Evolutionary conservation across 2,888 invertebrate genomes (phyloP), one percentile per base, ranked within the genome.

Genomic region (Pristionchus fissidentatus): DNA sequence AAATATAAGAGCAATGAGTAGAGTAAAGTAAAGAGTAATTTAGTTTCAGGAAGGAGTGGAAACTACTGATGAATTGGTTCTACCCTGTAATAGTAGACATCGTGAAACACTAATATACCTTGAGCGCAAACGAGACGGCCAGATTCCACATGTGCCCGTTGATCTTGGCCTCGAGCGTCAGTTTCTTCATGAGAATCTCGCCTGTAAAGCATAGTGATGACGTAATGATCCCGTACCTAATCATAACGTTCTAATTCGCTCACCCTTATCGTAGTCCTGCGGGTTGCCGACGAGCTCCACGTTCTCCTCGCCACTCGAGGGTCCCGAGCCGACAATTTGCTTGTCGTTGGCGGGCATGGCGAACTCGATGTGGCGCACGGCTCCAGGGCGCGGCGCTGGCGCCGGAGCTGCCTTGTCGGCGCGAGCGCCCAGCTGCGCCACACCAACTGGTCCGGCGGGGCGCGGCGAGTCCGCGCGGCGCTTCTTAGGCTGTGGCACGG

Each of bases 121-220:
- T 70, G 70, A 70, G 38, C 19, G 70, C 70, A 32, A 70, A 70
- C 38, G n/a, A n/a, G 70, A 70, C 70, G 29, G n/a, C n/a, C 22
- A 73, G 46, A 22, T 73, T 43, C 43, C 73, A 46, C 35, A 73
- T 32, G 73, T 73, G 73, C 29, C 46, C 73, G 73, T 46, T 73
- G 73, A 77, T 77, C 49, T 49, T 77, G 32, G 75, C 49, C 75
- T 77, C 75, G 49, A 77, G 75, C 32, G 75, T 77, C 19, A 77
- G 75, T 41, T 29, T 77, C 75, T 77, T 77, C 49, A 41, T 77
- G 32, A 77, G 75, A 41, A 77, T 77, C 49, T 77, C 75, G 32
- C 75, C 75, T 77, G 75, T 4, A 49, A 32, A 10, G 4, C 8
- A 32, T 15, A 7, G 3, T 1, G 73, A 13, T 73, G 1, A 0